Base-by-base conservation (phyloP, 2,888 invertebrate species). In the Clistopyga incitator region DNA sequence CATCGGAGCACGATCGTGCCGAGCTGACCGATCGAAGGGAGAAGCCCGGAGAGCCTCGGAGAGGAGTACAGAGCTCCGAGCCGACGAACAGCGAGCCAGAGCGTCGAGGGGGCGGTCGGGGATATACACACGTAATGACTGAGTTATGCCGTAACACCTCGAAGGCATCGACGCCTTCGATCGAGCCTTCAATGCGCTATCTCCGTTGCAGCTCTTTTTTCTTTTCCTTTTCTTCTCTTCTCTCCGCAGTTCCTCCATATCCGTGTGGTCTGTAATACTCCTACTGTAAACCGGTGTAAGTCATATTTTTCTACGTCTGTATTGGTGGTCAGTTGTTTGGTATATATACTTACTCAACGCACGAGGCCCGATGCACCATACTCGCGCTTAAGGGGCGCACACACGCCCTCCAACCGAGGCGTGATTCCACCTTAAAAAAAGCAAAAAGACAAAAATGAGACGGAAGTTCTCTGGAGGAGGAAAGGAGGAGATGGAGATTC, bases 101-200 rank as follows among this genome's bases (percentile, higher is more conserved):
- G n/a, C 42, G 18, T 34, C 29, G 61, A 80, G 61, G 74, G 83
- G 74, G 78, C 81, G 72, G 72, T 25, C 64, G 71, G 81, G 81
- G 70, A 74, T 75, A 77, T 81, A 80, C 74, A 82, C 76, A 84
- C 82, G 90, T 91, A 92, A 92, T 91, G 89, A 91, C 89, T 90
- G 88, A 91, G 90, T 88, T 90, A 89, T 90, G 90, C 90, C 90
- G 89, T 91, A 91, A 92, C 91, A 92, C 92, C 91, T 92, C 86
- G 85, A 76, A 91, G 91, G 91, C 90, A 91, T 91, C 84, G 84
- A 84, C 84, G 84, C 84, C 84, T 84, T 70, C 81, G 84, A 81
- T 84, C 84, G 81, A 70, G 64, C 64, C 74, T 50, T 74, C 74
- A 64, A 74, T 74, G 61, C 74, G 29, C 74, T 20, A 34, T 61